Evolutionary conservation across 64 coral and sea anemone species (phyloP), one percentile per base, ranked within the genome.

Genomic region (Pocillopora verrucosa): DNA sequence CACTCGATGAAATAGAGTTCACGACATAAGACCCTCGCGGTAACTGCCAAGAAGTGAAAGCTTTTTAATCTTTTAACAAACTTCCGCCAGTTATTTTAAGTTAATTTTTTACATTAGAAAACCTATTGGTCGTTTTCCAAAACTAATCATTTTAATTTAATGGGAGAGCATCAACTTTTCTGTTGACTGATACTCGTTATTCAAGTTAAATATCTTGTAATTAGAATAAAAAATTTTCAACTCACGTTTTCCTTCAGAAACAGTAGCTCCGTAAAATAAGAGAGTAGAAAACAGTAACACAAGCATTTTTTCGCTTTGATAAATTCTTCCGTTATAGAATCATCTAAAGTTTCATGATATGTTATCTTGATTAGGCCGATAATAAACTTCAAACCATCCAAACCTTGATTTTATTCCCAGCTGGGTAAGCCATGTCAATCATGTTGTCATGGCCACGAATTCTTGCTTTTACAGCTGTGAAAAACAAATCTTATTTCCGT

Each of bases 381-480:
- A 67, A 34, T 65, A 68, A 6, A 22, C 17, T 22, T 22, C 80
- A 67, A 16, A 38, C n/a, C 59, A 83, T 83, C 60, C 38, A 61
- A 36, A 83, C 30, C 20, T 41, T 65, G 34, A 67, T 37, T 38
- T 83, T 83, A 11, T 25, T 83, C 34, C 34, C 80, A 83, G 80
- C 80, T 83, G 80, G 7, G 63, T 30, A 83, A 67, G 34, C 80
- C 19, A 45, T 45, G 61, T 65, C 36, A 51, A 10, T 61, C 17
- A 67, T 24, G 36, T 65, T 38, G 22, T 61, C 80, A 68, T 83
- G 63, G 80, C 34, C 19, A 83, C 80, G 16, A 45, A 51, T 67
- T 24, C 22, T 83, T 67, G 36, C 80, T 83, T 83, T 41, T 60
- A 67, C 80, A 83, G 80, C 80, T 83, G 80, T 83, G 80, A 34